phyloP scores from a whole-genome alignment of 2,113 vertebrate species.

The Brienomyrus longianalis region DNA sequence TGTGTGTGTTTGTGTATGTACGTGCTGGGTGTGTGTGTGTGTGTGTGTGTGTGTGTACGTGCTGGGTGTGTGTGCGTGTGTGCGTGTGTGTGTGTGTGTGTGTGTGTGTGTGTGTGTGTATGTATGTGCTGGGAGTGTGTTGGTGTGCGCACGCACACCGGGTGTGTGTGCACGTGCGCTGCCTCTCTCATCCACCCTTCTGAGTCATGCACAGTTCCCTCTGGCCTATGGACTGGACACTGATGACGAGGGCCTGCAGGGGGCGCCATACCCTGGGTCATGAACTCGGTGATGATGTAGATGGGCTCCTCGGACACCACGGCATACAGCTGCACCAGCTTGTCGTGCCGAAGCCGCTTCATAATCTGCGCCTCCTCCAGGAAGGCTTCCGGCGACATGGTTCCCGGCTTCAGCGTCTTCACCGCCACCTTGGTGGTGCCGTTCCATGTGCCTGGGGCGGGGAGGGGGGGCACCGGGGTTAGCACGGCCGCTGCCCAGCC shows the following conservation, averaged over 20 bases:
- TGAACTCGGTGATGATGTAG: conserved; percentile 96
- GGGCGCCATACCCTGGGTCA: conserved; percentile 78
- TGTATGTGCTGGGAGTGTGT: neutral
- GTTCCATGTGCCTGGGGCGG: conserved; percentile 84
- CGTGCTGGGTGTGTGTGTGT: neutral
- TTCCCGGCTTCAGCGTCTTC: conserved; percentile 92
- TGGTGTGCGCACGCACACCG: neutral
- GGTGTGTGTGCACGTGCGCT: neutral
- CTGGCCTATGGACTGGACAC: neutral
- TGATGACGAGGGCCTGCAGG: neutral
- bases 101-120: neutral
- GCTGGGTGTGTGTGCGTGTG: neutral
- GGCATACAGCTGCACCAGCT: conserved; percentile 94
- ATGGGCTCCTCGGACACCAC: conserved; percentile 96
- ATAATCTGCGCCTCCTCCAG: conserved; percentile 98
- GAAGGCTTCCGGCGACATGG: conserved; percentile 95
- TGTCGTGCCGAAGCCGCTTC: conserved; percentile 92
- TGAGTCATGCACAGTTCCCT: neutral
- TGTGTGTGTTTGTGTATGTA: neutral
- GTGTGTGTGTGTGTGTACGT: neutral
- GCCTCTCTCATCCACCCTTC: neutral
- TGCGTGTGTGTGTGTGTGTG: neutral
- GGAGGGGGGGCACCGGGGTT: conserved; percentile 20
- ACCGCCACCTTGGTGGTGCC: conserved; percentile 91
- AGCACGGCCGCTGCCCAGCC: neutral